Evolutionary conservation across 2,888 invertebrate species (phyloP), one percentile per base, ranked within the genome.

Genomic region (Ptilodon capucinus): DNA sequence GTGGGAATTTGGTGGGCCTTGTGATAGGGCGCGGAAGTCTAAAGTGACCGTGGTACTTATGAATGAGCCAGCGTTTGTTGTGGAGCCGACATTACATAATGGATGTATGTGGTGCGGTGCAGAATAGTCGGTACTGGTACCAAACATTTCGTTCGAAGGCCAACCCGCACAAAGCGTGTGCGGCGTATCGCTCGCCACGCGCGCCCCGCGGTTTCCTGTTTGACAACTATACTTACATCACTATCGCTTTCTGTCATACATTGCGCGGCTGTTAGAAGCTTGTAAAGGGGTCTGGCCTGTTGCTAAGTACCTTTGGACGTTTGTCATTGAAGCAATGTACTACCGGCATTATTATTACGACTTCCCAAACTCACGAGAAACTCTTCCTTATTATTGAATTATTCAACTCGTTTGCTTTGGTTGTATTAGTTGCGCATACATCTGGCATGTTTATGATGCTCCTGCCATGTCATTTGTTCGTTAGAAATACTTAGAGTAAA

Each of bases 181-280:
- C 78, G 74, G 78, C 76, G 74, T 83, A 82, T 81, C 79, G 79
- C 74, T 74, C 76, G 79, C 87, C 86, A 85, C 88, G 83, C 86
- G 86, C 85, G 84, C 84, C 83, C 79, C 83, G 79, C 84, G 72
- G 79, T 86, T 90, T 91, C 90, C 90, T 91, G 91, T 87, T 90
- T 87, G 86, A 90, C 90, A 82, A 88, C 90, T 89, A 90, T 88
- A 82, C 89, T 89, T 86, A 88, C 89, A 89, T 89, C 89, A 89
- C 90, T 91, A 86, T 89, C 84, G 85, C 84, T 89, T 88, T 87
- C 89, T 89, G 89, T 79, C 81, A 82, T 81, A 81, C 83, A 79
- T 79, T 76, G 79, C 78, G 71, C 79, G 82, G 72, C 76, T 84
- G 85, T 88, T 89, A 88, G 88, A 87, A 79, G 75, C 78, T 81